Conservation (phyloP, 1,140 invertebrate genomes). For the Drosophila malerkotliana region DNA sequence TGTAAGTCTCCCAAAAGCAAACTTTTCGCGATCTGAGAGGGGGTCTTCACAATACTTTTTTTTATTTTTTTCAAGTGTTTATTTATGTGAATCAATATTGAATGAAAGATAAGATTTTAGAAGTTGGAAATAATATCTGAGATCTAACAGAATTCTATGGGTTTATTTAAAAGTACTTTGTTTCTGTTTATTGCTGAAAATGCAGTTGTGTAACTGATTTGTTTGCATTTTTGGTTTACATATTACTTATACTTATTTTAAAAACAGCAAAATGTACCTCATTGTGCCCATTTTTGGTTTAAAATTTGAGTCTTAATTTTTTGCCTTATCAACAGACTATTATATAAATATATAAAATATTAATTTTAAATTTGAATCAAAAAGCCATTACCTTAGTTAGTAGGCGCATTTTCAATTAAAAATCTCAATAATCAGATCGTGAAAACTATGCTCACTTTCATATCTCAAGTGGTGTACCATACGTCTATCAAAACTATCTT, state of each 20-base stretch:
- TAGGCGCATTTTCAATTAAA: background rate
- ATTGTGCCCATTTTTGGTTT: no score
- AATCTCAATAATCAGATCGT: background rate
- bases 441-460: background rate
- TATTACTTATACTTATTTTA: background rate
- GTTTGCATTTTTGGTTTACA: background rate
- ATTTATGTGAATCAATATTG: background rate
- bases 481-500: slow-evolving; percentile 36
- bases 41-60: background rate
- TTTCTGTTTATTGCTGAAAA: background rate
- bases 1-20: slow-evolving; percentile 47
- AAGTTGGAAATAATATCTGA: background rate
- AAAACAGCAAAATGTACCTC: background rate
- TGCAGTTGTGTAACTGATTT: background rate
- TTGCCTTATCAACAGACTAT: no score
- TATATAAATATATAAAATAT: no score
- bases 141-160: background rate
- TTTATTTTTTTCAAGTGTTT: background rate
- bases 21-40: slow-evolving; percentile 7
- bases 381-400: background rate
- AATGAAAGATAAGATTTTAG: background rate
- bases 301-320: no score
- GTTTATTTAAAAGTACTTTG: background rate
- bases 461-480: slow-evolving; percentile 17
- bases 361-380: background rate